Evolutionary conservation across 1,140 invertebrate species (phyloP), one percentile per base, ranked within the genome.

Genomic region (Stegodyphus mimosarum): DNA sequence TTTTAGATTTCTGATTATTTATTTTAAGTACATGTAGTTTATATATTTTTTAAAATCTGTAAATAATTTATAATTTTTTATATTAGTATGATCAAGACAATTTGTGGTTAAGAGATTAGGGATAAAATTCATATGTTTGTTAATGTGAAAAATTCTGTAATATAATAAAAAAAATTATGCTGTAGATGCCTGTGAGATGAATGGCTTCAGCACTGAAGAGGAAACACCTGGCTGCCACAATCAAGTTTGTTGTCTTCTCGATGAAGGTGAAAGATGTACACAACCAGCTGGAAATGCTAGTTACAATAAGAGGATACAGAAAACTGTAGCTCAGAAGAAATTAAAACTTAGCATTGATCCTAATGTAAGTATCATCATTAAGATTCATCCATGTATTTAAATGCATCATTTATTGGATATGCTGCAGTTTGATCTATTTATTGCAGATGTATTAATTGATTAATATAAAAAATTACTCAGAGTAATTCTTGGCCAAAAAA

Each of bases 251-350:
- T 98, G 97, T 92, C 92, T 99, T 81, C 93, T 98, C 88, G 97
- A 99, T 91, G 95, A 97, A 89, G 93, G 94, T 86, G 94, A 95
- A 80, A 92, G 96, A 80, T 99, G 98, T 91, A 92, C 93, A 86
- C 93, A 95, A 89, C 92, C 94, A 70, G 96, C 97, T 88, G 97
- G 97, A 73, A 98, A 99, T 92, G 98, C 97, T 85, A 96, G 96
- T 64, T 99, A 98, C 91, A 98, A 96, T 91, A 99, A 99, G 90
- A 93, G 97, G 87, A 97, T 99, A 88, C 96, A 98, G 91, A 98
- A 98, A 90, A 98, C 95, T 83, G 96, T 98, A n/a, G 94, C 95
- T 74, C 96, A 98, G 89, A 93, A 96, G 87, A 94, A 96, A 89
- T 93, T 99, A 1, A 96, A 96, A 90, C 93, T 99, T 13, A 95